Base-by-base conservation (phyloP, 2,113 vertebrate genomes). In the Deroptyus accipitrinus region DNA sequence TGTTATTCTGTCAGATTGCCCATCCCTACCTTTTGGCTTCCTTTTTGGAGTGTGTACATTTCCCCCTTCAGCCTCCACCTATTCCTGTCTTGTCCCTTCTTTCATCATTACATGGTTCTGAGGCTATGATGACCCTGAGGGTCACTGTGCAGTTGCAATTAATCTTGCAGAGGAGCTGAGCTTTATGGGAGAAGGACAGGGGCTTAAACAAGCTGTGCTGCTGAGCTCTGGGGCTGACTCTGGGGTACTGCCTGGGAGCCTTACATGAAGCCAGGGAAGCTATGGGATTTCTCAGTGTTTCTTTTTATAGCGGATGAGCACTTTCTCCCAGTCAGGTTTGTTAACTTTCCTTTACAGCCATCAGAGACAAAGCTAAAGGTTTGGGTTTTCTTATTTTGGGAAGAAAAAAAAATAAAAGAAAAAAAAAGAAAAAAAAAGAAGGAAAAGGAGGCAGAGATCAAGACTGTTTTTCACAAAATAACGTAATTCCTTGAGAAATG, bases 131-230 rank as follows among this genome's bases (percentile, higher is more conserved):
- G 72, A 83, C 63, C 72, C 59, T 4, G 2, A 87, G 16, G 46
- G 44, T 83, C 13, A 4, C 46, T 77, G 49, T 74, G 68, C 37
- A 86, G 18, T 24, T 84, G 76, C 35, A 86, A 55, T 25, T 67
- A 39, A 42, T 49, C 46, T 91, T 81, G 35, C 39, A 82, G 62
- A 31, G 39, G 83, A 76, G 17, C 25, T 80, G 68, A 83, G 41
- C 17, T 6, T 33, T 41, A 20, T 0, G 0, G 10, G 16, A 55
- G 17, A 17, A 83, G 20, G 35, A 64, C 25, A 76, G 13, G 48
- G 48, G 13, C 22, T 95, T n/a, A 42, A 27, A 27, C 35, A 69
- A 83, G 51, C 23, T 0, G 0, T 19, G 49, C 33, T 80, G 19
- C 23, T 73, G 64, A 57, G 33, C 9, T 67, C 27, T 78, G 62